Percentiles rank a stretch among this genome's conserved stretches.
Conservation (phyloP, 2,888 invertebrate genomes). For the Acleris emargana region DNA sequence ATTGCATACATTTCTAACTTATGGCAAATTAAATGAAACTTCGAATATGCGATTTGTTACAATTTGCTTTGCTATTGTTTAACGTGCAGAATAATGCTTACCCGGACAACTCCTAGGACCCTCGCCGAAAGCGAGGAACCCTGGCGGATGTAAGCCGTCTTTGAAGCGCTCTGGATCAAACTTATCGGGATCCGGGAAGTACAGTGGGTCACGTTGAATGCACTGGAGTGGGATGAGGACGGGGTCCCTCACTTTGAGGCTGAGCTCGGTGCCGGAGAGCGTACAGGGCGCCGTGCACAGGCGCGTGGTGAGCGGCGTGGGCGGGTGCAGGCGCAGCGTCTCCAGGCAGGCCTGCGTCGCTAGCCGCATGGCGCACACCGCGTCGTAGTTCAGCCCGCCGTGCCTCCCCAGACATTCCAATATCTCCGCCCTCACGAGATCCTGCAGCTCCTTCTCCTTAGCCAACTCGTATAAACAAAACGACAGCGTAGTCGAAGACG, state of each 20-base stretch:
- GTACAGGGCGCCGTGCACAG: slow-evolving; percentile 69
- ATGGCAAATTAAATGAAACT: too few species aligned
- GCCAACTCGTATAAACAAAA: slow-evolving; percentile 76
- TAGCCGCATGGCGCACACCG: slow-evolving; percentile 67
- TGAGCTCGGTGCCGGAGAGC: slow-evolving; percentile 60
- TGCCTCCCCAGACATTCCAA: slow-evolving; percentile 58
- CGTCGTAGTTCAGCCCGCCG: slow-evolving; percentile 68
- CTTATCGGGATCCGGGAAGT: slow-evolving; percentile 71
- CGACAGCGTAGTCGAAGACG: slow-evolving; percentile 72
- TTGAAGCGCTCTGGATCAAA: slow-evolving; percentile 72
- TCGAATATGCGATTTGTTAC: too few species aligned
- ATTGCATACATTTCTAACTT: background rate
- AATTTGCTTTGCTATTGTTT: too few species aligned
- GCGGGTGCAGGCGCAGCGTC: slow-evolving; percentile 72
- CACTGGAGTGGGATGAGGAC: slow-evolving; percentile 71
- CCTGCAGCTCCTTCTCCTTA: slow-evolving; percentile 68
- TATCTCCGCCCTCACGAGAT: slow-evolving; percentile 63
- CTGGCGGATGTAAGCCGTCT: slow-evolving; percentile 62
- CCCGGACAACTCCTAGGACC: slow-evolving; percentile 78
- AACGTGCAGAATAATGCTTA: slow-evolving; percentile 47
- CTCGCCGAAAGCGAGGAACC: slow-evolving; percentile 73
- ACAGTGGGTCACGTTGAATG: slow-evolving; percentile 67
- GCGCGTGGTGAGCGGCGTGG: slow-evolving; percentile 73
- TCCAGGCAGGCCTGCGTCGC: slow-evolving; percentile 63
- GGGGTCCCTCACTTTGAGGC: slow-evolving; percentile 63